Conservation (phyloP, 1,140 invertebrate genomes). For the Matsumurasca onukii region DNA sequence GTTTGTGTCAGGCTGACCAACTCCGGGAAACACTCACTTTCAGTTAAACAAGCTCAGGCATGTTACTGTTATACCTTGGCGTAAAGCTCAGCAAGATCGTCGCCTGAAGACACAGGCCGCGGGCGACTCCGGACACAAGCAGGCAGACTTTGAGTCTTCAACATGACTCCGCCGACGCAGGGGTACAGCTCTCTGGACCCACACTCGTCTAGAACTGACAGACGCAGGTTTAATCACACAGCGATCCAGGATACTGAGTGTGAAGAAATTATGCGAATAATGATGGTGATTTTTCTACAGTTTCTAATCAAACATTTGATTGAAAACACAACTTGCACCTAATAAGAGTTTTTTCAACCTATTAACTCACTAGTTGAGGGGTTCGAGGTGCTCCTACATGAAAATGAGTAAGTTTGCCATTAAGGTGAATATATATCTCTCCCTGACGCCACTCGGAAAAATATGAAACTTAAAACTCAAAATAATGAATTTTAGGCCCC, state of each 20-base stretch:
- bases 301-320: background rate
- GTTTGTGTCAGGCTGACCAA: too few relatives aligned
- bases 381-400: too few relatives aligned
- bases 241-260: background rate
- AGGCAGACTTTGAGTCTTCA: constrained; percentile 67
- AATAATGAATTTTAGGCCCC: too few relatives aligned
- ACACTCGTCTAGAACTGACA: constrained; percentile 59
- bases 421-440: too few relatives aligned
- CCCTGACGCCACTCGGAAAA: too few relatives aligned
- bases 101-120: constrained; percentile 63
- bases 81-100: constrained; percentile 67
- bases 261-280: background rate
- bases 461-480: too few relatives aligned
- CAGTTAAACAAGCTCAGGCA: too few relatives aligned
- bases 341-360: background rate
- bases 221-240: background rate
- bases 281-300: background rate
- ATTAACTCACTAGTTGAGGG: too few relatives aligned
- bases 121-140: constrained; percentile 63
- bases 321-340: background rate
- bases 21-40: too few relatives aligned
- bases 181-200: constrained; percentile 47
- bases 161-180: constrained; percentile 45
- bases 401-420: too few relatives aligned
- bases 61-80: too few relatives aligned